phyloP scores from a whole-genome alignment of 2,113 vertebrate species.

The Aptenodytes forsteri region DNA sequence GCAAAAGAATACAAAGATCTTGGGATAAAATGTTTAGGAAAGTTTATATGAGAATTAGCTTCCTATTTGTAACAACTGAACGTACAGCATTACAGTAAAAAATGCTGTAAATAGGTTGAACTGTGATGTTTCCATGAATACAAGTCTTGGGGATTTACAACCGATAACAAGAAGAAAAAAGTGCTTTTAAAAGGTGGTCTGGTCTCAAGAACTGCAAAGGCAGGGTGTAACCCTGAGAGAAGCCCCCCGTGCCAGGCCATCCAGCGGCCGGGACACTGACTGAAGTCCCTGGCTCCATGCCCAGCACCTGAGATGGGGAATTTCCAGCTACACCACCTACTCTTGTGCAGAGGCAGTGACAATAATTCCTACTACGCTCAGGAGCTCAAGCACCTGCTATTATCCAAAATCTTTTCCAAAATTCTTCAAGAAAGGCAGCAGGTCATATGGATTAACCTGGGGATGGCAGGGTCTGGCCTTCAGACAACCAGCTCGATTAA shows the following conservation, averaged over 20 bases:
- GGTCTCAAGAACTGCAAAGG: background rate
- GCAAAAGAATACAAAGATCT: background rate
- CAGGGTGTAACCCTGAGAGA: background rate
- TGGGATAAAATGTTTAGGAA: background rate
- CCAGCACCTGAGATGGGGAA: background rate
- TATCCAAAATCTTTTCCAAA: background rate
- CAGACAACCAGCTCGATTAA: background rate
- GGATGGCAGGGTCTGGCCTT: background rate
- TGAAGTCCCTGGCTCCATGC: background rate
- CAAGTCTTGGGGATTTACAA: background rate
- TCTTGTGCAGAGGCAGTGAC: background rate
- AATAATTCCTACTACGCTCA: rapidly evolving
- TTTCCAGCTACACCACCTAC: background rate
- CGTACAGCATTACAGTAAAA: background rate
- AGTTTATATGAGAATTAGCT: background rate
- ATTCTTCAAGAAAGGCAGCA: background rate
- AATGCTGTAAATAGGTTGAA: background rate
- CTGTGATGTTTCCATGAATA: background rate
- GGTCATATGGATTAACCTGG: background rate
- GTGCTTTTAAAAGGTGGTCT: background rate
- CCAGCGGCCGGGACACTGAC: rapidly evolving
- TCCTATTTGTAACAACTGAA: background rate
- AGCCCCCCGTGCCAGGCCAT: background rate
- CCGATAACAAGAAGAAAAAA: background rate
- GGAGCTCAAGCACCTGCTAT: background rate